Evolutionary conservation across 2,797 vertebrate genomes (phyloP), one percentile per base, ranked within the genome.

Genomic region (Emys orbicularis): DNA sequence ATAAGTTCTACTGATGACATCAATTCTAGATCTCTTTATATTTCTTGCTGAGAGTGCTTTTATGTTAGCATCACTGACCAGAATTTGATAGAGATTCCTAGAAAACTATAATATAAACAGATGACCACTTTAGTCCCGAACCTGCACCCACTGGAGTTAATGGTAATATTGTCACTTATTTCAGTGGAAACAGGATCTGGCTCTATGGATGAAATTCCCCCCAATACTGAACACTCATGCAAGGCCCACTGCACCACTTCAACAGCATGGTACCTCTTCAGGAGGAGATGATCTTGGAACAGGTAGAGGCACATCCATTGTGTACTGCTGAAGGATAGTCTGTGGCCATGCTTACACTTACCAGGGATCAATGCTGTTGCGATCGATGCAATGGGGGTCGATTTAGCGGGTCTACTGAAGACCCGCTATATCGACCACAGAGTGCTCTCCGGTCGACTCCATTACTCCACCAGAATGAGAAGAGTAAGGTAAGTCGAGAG

Each of bases 141-240:
- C 23, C 10, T 41, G 6, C 11, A 74, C 59, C n/a, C 88, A 41
- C 80, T 27, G 50, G 83, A 27, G 88, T 85, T 34, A 23, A 5
- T 44, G 86, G 72, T 12, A 88, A 76, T 4, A 8, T 8, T 87
- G 27, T 77, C 59, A 7, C 3, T 87, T 3, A 23, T 86, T 83
- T 61, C 37, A 84, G 37, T 50, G 50, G 72, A 79, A 34, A 27
- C 29, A 83, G 19, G 16, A 29, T 59, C 2, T 49, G 81, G 31
- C 10, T 29, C 41, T 13, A 21, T 21, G 7, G 31, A 21, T 80
- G 50, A n/a, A 80, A 53, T 8, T 23, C 1, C 0, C 0, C 1
- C 1, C 53, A 61, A 23, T 37, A 87, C 11, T 19, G 31, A 76
- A 72, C 4, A 5, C 1, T 41, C 19, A 41, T 72, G 19, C 37